Percentiles rank a stretch among this genome's conserved stretches.
Evolutionary conservation across 2,113 vertebrate species (phyloP).

Genomic region (Misgurnus mizolepis): DNA sequence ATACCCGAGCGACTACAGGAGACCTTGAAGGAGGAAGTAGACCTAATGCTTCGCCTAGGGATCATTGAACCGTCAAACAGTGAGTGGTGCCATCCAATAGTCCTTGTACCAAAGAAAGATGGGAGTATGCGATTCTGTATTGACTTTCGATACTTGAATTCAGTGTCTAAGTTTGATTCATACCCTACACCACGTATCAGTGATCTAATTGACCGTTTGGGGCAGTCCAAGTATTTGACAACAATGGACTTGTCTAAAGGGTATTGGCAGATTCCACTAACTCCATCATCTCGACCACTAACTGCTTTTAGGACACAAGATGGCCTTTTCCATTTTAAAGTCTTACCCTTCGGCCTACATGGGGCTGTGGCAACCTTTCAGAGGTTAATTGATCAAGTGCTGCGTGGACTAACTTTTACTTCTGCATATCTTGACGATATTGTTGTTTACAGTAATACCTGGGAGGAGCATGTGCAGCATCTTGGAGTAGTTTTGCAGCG

Average conservation of each 20-base stretch:
- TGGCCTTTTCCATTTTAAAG: too few relatives aligned
- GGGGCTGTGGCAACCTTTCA: neutral
- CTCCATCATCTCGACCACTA: neutral
- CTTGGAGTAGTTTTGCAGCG: neutral
- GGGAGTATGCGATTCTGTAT: too few relatives aligned
- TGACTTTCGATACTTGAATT: neutral
- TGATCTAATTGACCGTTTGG: neutral
- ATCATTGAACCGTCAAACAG: too few relatives aligned
- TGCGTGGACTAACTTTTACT: too few relatives aligned
- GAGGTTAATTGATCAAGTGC: too few relatives aligned
- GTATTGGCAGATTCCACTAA: neutral
- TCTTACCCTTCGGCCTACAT: too few relatives aligned
- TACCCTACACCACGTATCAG: neutral
- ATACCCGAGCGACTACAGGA: too few relatives aligned
- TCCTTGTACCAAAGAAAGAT: neutral
- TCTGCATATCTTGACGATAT: too few relatives aligned
- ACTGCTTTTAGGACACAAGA: neutral
- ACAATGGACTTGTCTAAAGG: neutral
- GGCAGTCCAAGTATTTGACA: neutral
- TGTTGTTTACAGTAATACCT: neutral
- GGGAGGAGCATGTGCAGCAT: conserved; percentile 23
- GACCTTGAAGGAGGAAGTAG: too few relatives aligned
- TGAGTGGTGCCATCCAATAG: too few relatives aligned
- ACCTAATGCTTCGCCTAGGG: too few relatives aligned
- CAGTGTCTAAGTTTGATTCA: neutral